phyloP scores from a whole-genome alignment of 2,888 invertebrate species.

The Opisthograptis luteolata region DNA sequence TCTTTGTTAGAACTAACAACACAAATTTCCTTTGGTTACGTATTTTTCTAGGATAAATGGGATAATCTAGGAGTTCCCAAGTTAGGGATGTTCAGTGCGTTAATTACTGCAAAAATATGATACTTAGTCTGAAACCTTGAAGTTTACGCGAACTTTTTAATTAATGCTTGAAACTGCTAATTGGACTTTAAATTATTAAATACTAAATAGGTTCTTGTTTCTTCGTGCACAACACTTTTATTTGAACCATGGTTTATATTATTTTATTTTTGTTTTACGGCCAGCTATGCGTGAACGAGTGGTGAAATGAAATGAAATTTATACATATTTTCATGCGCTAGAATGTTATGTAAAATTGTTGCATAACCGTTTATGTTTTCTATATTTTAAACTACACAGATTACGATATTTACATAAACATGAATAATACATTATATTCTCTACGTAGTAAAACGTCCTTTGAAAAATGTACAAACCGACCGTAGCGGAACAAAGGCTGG shows the following conservation, averaged over 20 bases:
- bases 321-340: constrained; percentile 28
- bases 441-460: too few relatives aligned
- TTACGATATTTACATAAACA: too few relatives aligned
- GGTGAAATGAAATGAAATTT: constrained; percentile 29
- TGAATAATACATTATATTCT: too few relatives aligned
- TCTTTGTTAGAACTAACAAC: neutral
- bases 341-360: constrained; percentile 28
- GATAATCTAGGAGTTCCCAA: neutral
- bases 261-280: constrained; percentile 5
- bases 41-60: neutral
- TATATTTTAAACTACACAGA: neutral
- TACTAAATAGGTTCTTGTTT: constrained; percentile 12
- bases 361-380: constrained; percentile 1
- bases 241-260: constrained; percentile 12
- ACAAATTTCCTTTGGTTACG: neutral
- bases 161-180: constrained; percentile 16
- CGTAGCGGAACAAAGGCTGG: too few relatives aligned
- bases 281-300: neutral
- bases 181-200: constrained; percentile 19
- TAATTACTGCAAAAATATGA: constrained; percentile 21
- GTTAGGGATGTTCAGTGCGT: constrained; percentile 1
- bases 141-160: constrained; percentile 22
- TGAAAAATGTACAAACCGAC: too few relatives aligned
- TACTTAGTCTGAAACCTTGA: constrained; percentile 14
- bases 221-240: constrained; percentile 14